Percentiles rank a stretch among this genome's conserved stretches.
Conservation (phyloP, 2,888 invertebrate species). For the Eupithecia insigniata region DNA sequence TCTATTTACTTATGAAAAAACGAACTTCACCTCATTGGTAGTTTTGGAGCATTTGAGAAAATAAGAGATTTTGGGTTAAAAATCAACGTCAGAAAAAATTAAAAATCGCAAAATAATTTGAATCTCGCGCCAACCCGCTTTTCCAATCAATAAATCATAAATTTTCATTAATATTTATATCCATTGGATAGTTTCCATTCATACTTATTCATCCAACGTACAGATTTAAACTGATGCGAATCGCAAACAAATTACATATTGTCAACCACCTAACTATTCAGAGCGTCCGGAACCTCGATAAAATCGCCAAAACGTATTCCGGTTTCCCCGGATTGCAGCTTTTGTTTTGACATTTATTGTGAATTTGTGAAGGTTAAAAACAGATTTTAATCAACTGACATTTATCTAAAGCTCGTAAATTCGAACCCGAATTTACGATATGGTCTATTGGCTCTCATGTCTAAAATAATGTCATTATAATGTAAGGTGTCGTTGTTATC, state of each 20-base stretch:
- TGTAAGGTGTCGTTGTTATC: no score
- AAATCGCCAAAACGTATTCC: conserved; percentile 45
- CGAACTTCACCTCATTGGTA: no score
- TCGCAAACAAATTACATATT: conserved; percentile 40
- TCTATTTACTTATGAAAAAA: no score
- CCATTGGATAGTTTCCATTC: conserved; percentile 20
- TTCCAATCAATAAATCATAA: not conserved
- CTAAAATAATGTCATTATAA: not conserved
- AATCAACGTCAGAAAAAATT: no score
- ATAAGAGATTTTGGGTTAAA: no score
- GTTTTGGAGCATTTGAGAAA: no score
- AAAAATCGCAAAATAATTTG: no score
- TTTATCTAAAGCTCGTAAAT: not conserved
- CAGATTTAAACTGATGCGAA: conserved; percentile 30
- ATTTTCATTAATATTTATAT: not conserved
- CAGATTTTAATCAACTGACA: not conserved
- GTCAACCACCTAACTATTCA: conserved; percentile 31
- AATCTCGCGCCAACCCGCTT: no score
- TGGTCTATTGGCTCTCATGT: not conserved
- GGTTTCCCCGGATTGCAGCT: conserved; percentile 43
- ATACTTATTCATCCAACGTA: conserved; percentile 29
- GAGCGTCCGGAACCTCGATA: conserved; percentile 37
- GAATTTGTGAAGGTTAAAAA: not conserved
- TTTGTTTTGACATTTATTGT: conserved; percentile 47
- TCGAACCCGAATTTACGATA: not conserved